Evolutionary conservation across 2,113 vertebrate genomes (phyloP), one percentile per base, ranked within the genome.

Genomic region (Siniperca knerii): DNA sequence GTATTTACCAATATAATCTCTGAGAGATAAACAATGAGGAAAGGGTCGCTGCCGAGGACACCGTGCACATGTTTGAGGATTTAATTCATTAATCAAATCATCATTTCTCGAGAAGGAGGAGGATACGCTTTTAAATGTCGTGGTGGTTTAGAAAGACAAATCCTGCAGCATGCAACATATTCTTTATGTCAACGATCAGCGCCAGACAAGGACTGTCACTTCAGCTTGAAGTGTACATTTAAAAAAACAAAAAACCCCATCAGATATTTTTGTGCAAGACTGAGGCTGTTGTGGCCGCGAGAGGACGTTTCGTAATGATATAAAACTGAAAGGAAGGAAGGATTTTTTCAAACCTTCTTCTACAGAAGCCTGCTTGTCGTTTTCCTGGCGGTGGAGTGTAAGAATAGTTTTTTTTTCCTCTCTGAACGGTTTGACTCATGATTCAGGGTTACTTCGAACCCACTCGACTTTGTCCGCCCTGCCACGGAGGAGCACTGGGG

Each of bases 271-370:
- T 77, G 87, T 84, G 72, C 74, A 82, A 77, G 70, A 78, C 61
- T 75, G 61, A 65, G 55, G 81, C 79, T 82, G 82, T 13, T 82
- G 87, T 66, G 79, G 80, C 72, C 70, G 81, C 37, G 76, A 79
- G 90, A 90, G 94, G 94, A 95, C 93, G 93, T 95, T 94, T 95
- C 95, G 94, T 95, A 93, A 95, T 92, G 94, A 93, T 91, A 88
- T 87, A 89, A 94, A 95, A 94, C 90, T 93, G 91, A 96, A 89
- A 95, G 95, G 94, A 95, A 95, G 94, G 94, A 94, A 94, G 94
- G 93, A 88, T 93, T 92, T 94, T 94, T 92, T 93, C 86, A 81
- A 89, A 67, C 86, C 89, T 90, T 87, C 61, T 55, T 89, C 77
- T 89, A 83, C 90, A 92, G 85, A 80, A 90, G 84, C 85, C 83